Conservation (phyloP, 2,797 vertebrate species). For the Peromyscus attwateri region DNA sequence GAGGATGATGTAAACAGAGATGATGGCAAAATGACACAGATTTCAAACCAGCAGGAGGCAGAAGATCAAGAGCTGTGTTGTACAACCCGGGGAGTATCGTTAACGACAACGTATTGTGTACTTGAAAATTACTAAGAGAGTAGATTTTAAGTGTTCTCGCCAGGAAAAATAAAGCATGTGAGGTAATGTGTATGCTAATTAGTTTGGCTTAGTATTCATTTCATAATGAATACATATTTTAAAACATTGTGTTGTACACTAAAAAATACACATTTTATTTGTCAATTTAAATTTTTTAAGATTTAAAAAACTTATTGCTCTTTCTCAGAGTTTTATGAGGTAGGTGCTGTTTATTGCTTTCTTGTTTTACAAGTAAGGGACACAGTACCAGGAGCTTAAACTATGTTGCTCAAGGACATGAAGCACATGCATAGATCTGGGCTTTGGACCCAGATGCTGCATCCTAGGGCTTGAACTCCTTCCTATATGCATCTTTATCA, state of each 20-base stretch:
- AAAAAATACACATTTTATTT: not conserved
- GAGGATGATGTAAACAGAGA: not conserved
- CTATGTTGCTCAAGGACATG: not conserved
- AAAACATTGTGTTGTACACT: not conserved
- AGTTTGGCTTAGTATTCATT: not conserved
- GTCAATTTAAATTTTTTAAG: not conserved
- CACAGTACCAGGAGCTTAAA: not conserved
- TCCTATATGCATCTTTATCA: not conserved
- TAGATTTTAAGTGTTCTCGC: not conserved
- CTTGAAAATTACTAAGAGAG: constrained; percentile 1
- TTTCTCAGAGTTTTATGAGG: not conserved
- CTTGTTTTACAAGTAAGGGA: constrained; percentile 25
- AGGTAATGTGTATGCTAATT: not conserved
- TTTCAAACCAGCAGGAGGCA: not conserved
- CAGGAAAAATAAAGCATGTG: not conserved
- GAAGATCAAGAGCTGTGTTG: not conserved
- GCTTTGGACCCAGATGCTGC: not conserved
- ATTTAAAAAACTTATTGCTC: not conserved
- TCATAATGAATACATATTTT: not conserved
- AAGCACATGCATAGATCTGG: not conserved
- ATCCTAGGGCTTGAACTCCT: not conserved
- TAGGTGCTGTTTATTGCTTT: not conserved
- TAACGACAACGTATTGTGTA: not conserved
- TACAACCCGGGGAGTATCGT: not conserved
- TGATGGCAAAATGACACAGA: not conserved